phyloP scores from a whole-genome alignment of 1,140 invertebrate species.

The Steinernema feltiae region DNA sequence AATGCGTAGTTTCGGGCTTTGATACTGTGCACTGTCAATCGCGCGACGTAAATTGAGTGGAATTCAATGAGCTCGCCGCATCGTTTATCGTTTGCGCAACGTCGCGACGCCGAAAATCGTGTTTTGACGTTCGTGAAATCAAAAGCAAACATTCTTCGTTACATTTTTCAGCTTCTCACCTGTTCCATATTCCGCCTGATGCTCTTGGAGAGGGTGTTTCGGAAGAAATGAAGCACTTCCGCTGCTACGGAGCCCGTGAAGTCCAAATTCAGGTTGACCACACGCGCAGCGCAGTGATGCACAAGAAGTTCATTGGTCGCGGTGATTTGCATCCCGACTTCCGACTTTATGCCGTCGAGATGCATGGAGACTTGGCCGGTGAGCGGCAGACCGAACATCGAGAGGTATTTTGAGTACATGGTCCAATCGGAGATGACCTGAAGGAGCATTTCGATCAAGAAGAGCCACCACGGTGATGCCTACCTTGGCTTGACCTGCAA shows the following conservation, averaged over 20 bases:
- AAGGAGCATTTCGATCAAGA: background rate
- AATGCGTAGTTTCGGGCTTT: no score
- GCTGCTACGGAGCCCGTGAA: slow-evolving; percentile 30
- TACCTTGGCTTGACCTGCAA: background rate
- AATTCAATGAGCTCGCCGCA: background rate
- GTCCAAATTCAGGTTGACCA: slow-evolving; percentile 21
- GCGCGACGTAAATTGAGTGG: background rate
- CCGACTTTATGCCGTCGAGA: slow-evolving; percentile 34
- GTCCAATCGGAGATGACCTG: background rate
- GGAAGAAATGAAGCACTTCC: slow-evolving; percentile 37
- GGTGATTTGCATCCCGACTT: slow-evolving; percentile 34
- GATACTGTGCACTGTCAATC: no score
- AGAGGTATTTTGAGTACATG: slow-evolving; percentile 2
- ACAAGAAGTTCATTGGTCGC: slow-evolving; percentile 29
- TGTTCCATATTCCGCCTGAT: slow-evolving; percentile 34
- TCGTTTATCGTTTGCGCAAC: background rate
- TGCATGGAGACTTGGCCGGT: slow-evolving; percentile 28
- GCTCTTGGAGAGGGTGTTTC: slow-evolving; percentile 20
- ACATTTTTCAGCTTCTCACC: slow-evolving; percentile 5
- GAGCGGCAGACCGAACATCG: slow-evolving; percentile 17
- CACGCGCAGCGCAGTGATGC: slow-evolving; percentile 30
- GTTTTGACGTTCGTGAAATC: no score
- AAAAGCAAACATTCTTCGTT: no score
- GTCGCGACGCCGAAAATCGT: no score
- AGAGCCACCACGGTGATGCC: background rate